phyloP scores from a whole-genome alignment of 2,113 vertebrate species.

The Gopherus evgoodei region DNA sequence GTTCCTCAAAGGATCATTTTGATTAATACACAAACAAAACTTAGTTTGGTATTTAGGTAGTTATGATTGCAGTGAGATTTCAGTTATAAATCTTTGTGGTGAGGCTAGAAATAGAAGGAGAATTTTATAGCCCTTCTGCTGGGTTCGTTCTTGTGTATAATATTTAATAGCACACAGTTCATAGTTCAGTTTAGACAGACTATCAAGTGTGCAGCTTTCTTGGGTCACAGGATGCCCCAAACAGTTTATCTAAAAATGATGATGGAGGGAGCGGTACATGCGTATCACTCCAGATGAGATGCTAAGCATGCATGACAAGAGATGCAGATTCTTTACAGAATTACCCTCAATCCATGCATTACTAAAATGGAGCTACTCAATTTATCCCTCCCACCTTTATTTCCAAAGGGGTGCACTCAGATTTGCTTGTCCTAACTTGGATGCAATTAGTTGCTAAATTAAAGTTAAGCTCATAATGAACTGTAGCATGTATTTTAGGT shows the following conservation, averaged over 20 bases:
- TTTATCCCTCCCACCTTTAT: background rate
- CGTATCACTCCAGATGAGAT: background rate
- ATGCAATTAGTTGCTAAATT: background rate
- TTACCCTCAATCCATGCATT: background rate
- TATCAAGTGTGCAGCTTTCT: background rate
- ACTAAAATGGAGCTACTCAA: background rate
- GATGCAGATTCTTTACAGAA: background rate
- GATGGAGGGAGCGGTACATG: background rate
- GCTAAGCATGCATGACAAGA: background rate
- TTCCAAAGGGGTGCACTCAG: background rate
- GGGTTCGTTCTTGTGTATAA: background rate
- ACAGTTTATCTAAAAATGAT: background rate
- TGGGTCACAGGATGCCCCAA: background rate
- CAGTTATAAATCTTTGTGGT: background rate
- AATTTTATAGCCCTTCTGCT: background rate
- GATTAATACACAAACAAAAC: conserved; percentile 63
- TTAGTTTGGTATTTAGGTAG: conserved; percentile 30
- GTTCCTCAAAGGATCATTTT: conserved; percentile 55
- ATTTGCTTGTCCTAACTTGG: background rate
- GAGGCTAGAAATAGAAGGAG: background rate
- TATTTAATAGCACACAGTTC: background rate
- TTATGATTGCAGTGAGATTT: conserved; percentile 48
- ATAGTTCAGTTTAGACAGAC: background rate
- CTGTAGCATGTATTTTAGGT: background rate
- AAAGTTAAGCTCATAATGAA: background rate